Base-by-base conservation (phyloP, 2,797 vertebrate genomes). In the Heliangelus exortis region DNA sequence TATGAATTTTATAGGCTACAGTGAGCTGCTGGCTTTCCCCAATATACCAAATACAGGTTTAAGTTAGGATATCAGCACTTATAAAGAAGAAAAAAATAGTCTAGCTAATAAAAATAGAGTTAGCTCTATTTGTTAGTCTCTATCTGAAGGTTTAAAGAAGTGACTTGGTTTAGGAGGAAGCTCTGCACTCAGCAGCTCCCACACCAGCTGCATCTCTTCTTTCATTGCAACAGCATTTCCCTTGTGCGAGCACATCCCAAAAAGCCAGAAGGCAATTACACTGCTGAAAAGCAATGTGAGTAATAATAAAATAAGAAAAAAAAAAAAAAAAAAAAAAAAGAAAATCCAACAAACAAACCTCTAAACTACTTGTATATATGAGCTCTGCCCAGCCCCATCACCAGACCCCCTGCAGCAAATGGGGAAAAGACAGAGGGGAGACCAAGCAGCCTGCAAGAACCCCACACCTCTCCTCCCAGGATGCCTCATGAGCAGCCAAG, bases 1-100 rank as follows among this genome's bases (percentile, higher is more conserved):
- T 82, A 79, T 79, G 68, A 82, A 78, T 91, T 95, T 91, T 89
- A 91, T n/a, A 88, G 77, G 51, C 31, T 91, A 67, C 28, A 14
- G 54, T 79, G 83, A 88, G 63, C n/a, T 79, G 25, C 67, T 59
- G 51, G 92, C 83, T 75, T 94, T 68, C 75, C 54, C 72, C 62
- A 84, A 84, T 87, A 92, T 16, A 90, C 53, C 57, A 90, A 75
- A 72, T 6, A 31, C 9, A 45, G 71, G 62, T 92, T 89, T 61
- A 92, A 88, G 54, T 67, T 77, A 5, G 3, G 33, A 22, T 90
- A 89, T 74, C 55, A 84, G 51, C 66, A 73, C 47, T 89, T 73
- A 51, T 7, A 50, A 80, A 93, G 54, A 31, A 89, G 47, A 58
- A 94, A 84, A 82, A 84, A 83, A 80, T 5, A 58, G 58, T 9